A percentile compares a stretch with the other conserved stretches of the same genome.
These are phyloP conservation scores for Archivesica marissinica DNA, from an alignment of 1,140 invertebrate genomes.

Conservation along the genomic window DNA sequence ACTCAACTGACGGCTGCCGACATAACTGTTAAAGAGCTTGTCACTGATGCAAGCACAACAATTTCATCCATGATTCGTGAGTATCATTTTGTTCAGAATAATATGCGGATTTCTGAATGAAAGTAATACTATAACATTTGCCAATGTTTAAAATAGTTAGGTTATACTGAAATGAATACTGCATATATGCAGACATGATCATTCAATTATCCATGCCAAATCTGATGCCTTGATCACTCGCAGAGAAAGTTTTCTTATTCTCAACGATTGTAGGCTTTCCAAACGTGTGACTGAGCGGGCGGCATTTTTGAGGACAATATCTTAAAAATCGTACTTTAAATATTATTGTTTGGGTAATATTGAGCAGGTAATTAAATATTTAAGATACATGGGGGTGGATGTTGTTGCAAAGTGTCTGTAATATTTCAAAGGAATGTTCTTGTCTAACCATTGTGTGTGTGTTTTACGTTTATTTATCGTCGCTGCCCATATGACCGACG, in stretches of 20 bases:
- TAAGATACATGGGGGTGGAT: no score
- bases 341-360: no score
- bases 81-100: background rate
- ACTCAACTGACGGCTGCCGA: background rate
- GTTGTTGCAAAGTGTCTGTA: no score
- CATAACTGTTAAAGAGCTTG: conserved; percentile 23
- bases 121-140: background rate
- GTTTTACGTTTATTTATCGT: no score
- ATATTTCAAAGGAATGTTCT: no score
- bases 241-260: background rate
- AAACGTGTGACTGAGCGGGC: no score
- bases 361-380: no score
- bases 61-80: conserved; percentile 55
- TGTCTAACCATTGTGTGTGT: no score
- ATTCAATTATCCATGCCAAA: background rate
- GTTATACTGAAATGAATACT: background rate
- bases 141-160: background rate
- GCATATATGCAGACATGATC: background rate
- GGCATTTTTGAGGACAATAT: no score
- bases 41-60: conserved; percentile 40
- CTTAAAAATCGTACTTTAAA: no score
- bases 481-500: no score
- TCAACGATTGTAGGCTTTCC: no score
- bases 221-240: background rate
- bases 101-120: background rate